Evolutionary conservation across 2,888 invertebrate genomes (phyloP).

Genomic region (Drosophila koepferae): DNA sequence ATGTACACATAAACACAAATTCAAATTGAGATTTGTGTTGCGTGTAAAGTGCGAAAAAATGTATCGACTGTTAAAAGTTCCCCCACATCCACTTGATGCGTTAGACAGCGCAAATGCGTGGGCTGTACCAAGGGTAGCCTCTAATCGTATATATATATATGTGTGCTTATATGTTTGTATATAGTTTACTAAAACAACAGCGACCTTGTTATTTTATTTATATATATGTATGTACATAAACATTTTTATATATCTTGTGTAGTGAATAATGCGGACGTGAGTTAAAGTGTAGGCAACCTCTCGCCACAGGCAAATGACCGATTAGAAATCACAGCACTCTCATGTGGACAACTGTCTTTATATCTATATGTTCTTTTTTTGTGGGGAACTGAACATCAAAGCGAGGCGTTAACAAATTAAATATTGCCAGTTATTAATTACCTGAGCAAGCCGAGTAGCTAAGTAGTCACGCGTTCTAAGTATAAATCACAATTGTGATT

Average conservation of each 20-base stretch:
- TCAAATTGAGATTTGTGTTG: slow-evolving; percentile 18
- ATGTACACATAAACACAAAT: slow-evolving; percentile 8
- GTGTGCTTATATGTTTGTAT: not conserved
- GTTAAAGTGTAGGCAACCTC: slow-evolving; percentile 29
- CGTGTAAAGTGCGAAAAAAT: slow-evolving; percentile 55
- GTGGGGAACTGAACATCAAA: slow-evolving; percentile 49
- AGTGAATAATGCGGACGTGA: slow-evolving; percentile 21
- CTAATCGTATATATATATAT: slow-evolving; percentile 26
- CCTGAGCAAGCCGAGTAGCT: slow-evolving; percentile 34
- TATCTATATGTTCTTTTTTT: not conserved
- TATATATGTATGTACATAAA: not conserved
- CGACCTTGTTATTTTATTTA: slow-evolving; percentile 66
- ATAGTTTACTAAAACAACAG: slow-evolving; percentile 26
- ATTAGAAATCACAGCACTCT: slow-evolving; percentile 73
- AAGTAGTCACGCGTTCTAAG: slow-evolving; percentile 16
- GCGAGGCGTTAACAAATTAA: slow-evolving; percentile 62
- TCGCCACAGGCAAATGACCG: slow-evolving; percentile 68
- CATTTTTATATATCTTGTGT: not conserved
- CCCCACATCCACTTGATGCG: slow-evolving; percentile 51
- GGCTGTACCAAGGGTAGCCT: slow-evolving; percentile 48
- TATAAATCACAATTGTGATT: slow-evolving; percentile 32
- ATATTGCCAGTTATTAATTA: slow-evolving; percentile 63
- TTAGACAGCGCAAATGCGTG: slow-evolving; percentile 35
- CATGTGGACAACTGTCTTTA: slow-evolving; percentile 36
- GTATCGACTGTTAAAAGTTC: slow-evolving; percentile 35